phyloP scores from a whole-genome alignment of 2,113 vertebrate genomes.

The Paradisaea rubra region DNA sequence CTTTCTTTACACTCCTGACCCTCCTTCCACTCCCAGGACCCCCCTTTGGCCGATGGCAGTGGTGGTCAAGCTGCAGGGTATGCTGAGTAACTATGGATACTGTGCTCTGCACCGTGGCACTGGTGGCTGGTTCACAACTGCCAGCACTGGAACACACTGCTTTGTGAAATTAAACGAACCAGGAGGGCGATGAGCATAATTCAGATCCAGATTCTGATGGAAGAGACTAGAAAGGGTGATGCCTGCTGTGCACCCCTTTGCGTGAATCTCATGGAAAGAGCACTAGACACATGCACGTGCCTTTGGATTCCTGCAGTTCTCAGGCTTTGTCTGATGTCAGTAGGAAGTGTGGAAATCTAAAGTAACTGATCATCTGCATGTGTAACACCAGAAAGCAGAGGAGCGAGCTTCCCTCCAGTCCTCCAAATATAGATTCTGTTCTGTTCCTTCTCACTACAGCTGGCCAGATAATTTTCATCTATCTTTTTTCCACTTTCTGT shows the following conservation, averaged over 20 bases:
- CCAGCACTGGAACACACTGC: not conserved
- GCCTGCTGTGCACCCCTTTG: not conserved
- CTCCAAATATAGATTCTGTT: not conserved
- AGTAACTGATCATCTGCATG: not conserved
- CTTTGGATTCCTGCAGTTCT: not conserved
- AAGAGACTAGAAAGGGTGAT: not conserved
- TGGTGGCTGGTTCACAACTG: not conserved
- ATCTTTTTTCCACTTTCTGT: not conserved
- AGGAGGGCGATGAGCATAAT: accelerated
- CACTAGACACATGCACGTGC: not conserved
- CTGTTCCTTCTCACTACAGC: not conserved
- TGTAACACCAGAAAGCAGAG: not conserved
- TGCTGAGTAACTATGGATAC: not conserved
- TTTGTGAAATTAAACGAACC: not conserved
- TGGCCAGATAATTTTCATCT: not conserved
- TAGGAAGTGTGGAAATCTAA: not conserved
- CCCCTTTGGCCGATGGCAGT: accelerated
- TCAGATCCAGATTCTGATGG: not conserved
- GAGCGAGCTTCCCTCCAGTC: not conserved
- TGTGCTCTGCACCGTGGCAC: not conserved
- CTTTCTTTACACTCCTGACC: accelerated
- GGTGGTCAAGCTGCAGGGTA: not conserved
- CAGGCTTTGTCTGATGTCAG: not conserved
- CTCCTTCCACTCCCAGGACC: not conserved
- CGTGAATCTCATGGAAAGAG: not conserved